Conservation (phyloP, 2,113 vertebrate species). For the Acanthochromis polyacanthus region DNA sequence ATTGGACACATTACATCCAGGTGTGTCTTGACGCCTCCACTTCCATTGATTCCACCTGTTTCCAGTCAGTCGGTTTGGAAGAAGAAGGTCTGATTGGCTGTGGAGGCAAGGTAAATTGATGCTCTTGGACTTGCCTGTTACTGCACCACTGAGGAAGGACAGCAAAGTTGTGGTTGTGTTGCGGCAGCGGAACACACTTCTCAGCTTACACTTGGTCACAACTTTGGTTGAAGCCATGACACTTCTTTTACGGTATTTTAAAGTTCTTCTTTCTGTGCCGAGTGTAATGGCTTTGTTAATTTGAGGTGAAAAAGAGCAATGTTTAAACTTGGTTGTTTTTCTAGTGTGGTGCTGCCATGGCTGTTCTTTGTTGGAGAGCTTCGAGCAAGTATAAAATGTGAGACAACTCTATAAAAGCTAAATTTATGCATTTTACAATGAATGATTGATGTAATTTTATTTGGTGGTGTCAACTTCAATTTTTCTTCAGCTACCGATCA, state of each 20-base stretch:
- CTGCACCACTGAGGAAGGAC: neutral
- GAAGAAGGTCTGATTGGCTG: slow-evolving; percentile 32
- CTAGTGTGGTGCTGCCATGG: slow-evolving; percentile 15
- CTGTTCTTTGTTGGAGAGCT: slow-evolving; percentile 16
- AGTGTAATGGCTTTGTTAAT: neutral
- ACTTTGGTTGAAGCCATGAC: neutral
- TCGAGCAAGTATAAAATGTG: slow-evolving; percentile 28
- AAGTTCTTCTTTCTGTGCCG: neutral
- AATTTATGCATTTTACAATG: neutral
- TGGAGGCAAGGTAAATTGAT: neutral
- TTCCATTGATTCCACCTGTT: slow-evolving; percentile 28
- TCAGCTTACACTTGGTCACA: neutral
- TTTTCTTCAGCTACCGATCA: slow-evolving; percentile 23
- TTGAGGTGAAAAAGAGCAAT: fast-evolving
- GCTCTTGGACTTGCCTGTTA: fast-evolving
- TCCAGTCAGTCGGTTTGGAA: neutral
- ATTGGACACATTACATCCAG: neutral
- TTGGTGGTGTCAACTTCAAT: neutral
- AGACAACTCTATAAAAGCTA: neutral
- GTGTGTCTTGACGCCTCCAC: neutral
- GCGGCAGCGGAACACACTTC: neutral
- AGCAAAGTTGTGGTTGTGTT: neutral
- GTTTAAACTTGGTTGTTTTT: neutral
- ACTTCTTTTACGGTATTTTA: slow-evolving; percentile 10
- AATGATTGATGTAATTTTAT: too few species aligned